Evolutionary conservation across 1,140 invertebrate genomes (phyloP).

Genomic region (Oedothorax gibbosus): DNA sequence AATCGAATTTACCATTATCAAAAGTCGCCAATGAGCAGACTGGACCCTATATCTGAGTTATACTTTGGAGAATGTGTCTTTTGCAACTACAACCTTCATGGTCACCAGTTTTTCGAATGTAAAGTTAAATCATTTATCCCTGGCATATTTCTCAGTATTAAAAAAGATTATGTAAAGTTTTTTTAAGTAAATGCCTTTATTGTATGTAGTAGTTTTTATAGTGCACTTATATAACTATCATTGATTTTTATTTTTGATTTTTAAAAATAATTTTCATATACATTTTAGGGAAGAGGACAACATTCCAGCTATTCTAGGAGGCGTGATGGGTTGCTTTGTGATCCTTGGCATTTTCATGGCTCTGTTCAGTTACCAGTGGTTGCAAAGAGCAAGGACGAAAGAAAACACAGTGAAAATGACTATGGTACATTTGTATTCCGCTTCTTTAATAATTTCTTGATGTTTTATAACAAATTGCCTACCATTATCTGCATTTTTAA

Average conservation of each 20-base stretch:
- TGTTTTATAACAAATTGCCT: no score
- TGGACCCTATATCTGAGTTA: no score
- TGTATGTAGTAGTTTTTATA: not conserved
- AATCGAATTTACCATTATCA: no score
- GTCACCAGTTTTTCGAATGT: no score
- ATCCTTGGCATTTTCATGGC: slow-evolving; percentile 76
- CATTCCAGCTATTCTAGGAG: slow-evolving; percentile 76
- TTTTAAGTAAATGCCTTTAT: not conserved
- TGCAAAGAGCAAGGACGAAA: slow-evolving; percentile 82
- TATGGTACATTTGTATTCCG: slow-evolving; percentile 72
- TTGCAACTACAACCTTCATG: no score
- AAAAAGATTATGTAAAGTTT: no score
- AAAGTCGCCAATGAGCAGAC: no score
- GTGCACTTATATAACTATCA: not conserved
- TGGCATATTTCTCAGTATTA: no score
- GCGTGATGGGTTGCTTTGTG: slow-evolving; percentile 74
- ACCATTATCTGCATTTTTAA: no score
- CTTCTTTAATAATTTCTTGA: no score
- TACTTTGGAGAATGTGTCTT: no score
- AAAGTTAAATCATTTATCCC: no score
- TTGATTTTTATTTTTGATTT: not conserved
- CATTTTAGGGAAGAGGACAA: slow-evolving; percentile 66
- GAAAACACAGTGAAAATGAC: slow-evolving; percentile 93
- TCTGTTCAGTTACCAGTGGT: slow-evolving; percentile 77
- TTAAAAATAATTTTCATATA: not conserved